These are phyloP conservation scores for Tragopan temminckii DNA, from an alignment of 2,797 vertebrate species.

Conservation along the genomic window DNA sequence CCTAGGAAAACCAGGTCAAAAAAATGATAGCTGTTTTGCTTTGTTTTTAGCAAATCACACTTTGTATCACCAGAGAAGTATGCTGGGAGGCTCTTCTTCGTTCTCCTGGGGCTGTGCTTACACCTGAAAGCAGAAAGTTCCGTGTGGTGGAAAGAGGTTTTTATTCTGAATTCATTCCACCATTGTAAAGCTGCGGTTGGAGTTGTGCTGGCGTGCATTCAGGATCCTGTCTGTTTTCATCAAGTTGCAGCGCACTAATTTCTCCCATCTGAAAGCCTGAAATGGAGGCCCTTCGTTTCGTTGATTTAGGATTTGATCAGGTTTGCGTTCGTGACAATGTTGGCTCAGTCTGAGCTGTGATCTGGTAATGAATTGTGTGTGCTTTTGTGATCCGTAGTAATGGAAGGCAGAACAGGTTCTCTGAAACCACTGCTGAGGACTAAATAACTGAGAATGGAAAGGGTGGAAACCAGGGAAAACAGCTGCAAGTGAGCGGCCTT, in stretches of 20 bases:
- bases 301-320: neutral
- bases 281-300: neutral
- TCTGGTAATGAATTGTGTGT: neutral
- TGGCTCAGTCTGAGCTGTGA: neutral
- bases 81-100: neutral
- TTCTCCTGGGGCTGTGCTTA: neutral
- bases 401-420: neutral
- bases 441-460: neutral
- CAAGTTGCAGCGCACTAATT: neutral
- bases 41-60: neutral
- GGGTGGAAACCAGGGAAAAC: neutral
- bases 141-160: slow-evolving; percentile 17
- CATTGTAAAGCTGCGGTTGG: neutral
- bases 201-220: neutral
- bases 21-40: neutral
- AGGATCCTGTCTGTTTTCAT: slow-evolving; percentile 50
- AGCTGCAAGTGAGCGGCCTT: fast-evolving
- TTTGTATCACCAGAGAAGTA: neutral
- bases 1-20: neutral
- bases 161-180: slow-evolving; percentile 18
- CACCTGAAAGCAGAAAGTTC: slow-evolving; percentile 11
- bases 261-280: slow-evolving; percentile 58
- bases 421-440: neutral
- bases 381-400: neutral
- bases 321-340: neutral